phyloP scores from a whole-genome alignment of 2,113 vertebrate species.

The Potamarius usumacintae region DNA sequence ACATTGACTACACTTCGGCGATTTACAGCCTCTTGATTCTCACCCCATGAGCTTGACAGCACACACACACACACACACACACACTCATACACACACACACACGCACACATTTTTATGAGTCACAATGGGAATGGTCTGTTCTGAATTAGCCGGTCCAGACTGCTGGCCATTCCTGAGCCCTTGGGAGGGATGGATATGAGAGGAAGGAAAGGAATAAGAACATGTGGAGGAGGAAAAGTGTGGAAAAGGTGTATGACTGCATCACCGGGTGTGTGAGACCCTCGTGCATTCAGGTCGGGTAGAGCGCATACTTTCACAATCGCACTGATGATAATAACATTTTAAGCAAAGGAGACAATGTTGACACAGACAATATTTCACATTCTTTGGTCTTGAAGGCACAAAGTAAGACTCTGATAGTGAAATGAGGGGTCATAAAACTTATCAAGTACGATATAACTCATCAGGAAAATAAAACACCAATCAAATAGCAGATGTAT shows the following conservation, averaged over 20 bases:
- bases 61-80: neutral
- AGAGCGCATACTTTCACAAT: neutral
- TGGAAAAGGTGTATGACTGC: constrained; percentile 29
- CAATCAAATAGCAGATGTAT: neutral
- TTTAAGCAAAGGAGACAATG: neutral
- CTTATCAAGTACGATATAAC: neutral
- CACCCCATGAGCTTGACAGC: constrained; percentile 5
- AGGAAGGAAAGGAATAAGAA: neutral
- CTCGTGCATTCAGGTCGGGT: neutral
- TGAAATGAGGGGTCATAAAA: neutral
- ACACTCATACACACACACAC: constrained; percentile 13
- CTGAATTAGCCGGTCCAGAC: constrained; percentile 16
- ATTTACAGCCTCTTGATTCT: constrained; percentile 23
- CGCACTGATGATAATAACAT: constrained; percentile 21
- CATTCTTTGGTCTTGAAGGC: neutral
- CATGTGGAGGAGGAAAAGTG: constrained; percentile 7
- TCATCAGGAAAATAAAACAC: neutral
- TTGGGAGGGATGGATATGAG: neutral
- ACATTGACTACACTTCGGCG: constrained; percentile 2
- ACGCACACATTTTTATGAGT: constrained; percentile 20
- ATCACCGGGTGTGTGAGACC: constrained; percentile 21
- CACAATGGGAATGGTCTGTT: constrained; percentile 10
- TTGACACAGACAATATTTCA: neutral
- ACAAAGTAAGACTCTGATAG: neutral
- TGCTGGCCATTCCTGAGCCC: neutral